Conservation (phyloP, 2,113 vertebrate species). For the Erpornis zantholeuca region DNA sequence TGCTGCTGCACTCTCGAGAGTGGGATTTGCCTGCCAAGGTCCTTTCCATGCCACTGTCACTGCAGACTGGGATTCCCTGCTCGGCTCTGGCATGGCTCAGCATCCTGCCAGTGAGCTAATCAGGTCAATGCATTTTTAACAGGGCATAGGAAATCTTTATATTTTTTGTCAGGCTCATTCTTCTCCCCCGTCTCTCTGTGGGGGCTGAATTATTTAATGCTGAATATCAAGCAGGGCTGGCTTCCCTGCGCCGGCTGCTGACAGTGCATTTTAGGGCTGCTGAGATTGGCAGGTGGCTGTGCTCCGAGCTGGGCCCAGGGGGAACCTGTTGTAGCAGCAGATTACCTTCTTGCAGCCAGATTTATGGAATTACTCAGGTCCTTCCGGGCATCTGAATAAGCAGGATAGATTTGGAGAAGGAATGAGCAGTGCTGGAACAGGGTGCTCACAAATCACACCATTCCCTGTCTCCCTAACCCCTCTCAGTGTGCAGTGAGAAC, state of each 20-base stretch:
- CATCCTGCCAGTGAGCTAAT: not conserved
- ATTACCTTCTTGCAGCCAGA: not conserved
- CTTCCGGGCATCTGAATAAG: not conserved
- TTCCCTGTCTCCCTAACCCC: not conserved
- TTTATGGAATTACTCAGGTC: not conserved
- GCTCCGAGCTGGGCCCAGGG: not conserved
- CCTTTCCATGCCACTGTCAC: accelerated
- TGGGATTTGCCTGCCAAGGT: accelerated
- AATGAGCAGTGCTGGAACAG: not conserved
- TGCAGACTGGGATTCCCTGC: not conserved
- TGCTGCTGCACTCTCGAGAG: accelerated
- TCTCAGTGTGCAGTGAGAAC: accelerated
- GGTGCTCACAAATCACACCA: not conserved
- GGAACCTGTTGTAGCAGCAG: not conserved
- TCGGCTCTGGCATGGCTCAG: not conserved
- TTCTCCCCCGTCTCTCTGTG: not conserved
- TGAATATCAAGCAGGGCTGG: not conserved
- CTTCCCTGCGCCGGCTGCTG: not conserved
- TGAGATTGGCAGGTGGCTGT: not conserved
- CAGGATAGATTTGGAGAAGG: accelerated
- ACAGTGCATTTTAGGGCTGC: not conserved
- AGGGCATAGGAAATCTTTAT: not conserved
- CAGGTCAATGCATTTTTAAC: not conserved
- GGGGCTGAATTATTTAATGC: constrained; percentile 31
- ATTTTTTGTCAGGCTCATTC: constrained; percentile 7